Evolutionary conservation across 2,797 vertebrate species (phyloP).

Genomic region (Micromesistius poutassou): DNA sequence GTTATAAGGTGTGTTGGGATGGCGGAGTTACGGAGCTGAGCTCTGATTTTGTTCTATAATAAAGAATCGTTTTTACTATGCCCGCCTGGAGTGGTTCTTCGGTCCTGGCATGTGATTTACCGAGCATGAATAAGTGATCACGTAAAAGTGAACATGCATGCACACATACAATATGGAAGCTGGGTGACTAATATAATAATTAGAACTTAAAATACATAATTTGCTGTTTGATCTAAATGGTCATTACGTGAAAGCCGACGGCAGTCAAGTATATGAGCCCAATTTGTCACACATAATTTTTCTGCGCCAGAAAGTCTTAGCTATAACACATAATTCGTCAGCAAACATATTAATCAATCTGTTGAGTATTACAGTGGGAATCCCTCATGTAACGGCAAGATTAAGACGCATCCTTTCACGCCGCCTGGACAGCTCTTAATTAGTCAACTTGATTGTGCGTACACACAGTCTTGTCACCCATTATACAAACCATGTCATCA

Average conservation of each 20-base stretch:
- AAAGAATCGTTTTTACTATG: slow-evolving; percentile 78
- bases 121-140: neutral
- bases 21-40: slow-evolving; percentile 79
- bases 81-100: slow-evolving; percentile 41
- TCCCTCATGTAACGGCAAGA: slow-evolving; percentile 45
- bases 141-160: neutral
- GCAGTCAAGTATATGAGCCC: slow-evolving; percentile 35
- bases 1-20: slow-evolving; percentile 75
- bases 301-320: slow-evolving; percentile 29
- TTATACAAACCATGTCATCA: slow-evolving; percentile 9
- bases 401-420: slow-evolving; percentile 52
- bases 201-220: slow-evolving; percentile 28
- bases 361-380: slow-evolving; percentile 39
- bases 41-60: slow-evolving; percentile 83
- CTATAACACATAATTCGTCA: slow-evolving; percentile 42
- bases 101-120: slow-evolving; percentile 12
- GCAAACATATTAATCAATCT: slow-evolving; percentile 44
- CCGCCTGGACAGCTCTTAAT: slow-evolving; percentile 25
- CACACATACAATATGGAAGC: slow-evolving; percentile 16
- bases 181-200: slow-evolving; percentile 32
- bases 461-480: slow-evolving; percentile 29
- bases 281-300: slow-evolving; percentile 51
- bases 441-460: slow-evolving; percentile 23
- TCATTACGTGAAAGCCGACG: slow-evolving; percentile 33
- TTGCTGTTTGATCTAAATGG: slow-evolving; percentile 27